A percentile compares a stretch with the other conserved stretches of the same genome.
phyloP scores from a whole-genome alignment of 1,140 invertebrate genomes.

The Amyelois transitella region DNA sequence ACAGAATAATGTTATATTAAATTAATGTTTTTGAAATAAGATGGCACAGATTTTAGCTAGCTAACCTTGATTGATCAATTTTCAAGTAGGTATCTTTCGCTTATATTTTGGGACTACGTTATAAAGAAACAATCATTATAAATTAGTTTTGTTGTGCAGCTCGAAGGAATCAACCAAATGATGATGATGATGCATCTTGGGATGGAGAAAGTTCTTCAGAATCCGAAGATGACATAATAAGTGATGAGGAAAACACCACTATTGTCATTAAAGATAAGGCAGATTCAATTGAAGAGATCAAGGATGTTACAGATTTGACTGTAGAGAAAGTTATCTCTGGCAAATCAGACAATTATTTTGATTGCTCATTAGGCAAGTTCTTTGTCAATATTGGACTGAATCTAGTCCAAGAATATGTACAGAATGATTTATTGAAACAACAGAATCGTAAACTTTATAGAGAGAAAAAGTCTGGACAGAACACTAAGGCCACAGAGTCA shows the following conservation, averaged over 20 bases:
- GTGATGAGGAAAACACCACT: constrained; percentile 69
- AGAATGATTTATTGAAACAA: constrained; percentile 90
- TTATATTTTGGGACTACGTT: no score
- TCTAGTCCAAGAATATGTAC: constrained; percentile 94
- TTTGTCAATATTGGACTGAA: constrained; percentile 94
- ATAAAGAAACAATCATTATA: no score
- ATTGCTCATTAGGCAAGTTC: constrained; percentile 91
- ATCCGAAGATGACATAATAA: constrained; percentile 73
- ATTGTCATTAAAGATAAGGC: constrained; percentile 75
- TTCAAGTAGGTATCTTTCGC: no score
- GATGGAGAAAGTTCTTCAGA: constrained; percentile 67
- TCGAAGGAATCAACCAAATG: constrained; percentile 27
- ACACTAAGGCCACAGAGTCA: constrained; percentile 81
- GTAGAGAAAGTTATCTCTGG: constrained; percentile 40
- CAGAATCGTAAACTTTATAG: constrained; percentile 86
- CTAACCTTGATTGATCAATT: no score
- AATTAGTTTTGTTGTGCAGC: constrained; percentile 18
- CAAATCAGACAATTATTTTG: constrained; percentile 82
- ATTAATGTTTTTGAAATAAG: no score
- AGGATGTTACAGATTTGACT: constrained; percentile 56
- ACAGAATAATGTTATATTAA: no score
- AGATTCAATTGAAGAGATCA: constrained; percentile 69
- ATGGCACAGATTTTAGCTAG: no score
- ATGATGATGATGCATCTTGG: constrained; percentile 65
- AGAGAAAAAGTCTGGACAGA: constrained; percentile 77